These are phyloP conservation scores for Cybosia mesomella DNA, from an alignment of 2,888 invertebrate species.

Conservation along the genomic window DNA sequence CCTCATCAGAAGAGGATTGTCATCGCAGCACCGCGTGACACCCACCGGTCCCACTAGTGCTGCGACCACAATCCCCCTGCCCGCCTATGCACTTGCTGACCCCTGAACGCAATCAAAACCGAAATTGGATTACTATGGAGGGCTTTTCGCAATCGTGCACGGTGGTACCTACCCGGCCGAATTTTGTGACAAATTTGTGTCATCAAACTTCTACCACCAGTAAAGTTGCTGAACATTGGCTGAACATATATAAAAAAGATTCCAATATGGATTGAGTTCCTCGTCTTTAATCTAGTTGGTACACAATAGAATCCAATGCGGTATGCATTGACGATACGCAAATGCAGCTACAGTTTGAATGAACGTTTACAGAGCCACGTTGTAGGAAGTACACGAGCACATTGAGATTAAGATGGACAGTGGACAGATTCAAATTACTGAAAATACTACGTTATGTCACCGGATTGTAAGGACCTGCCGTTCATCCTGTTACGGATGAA, in stretches of 20 bases:
- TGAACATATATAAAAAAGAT: neutral
- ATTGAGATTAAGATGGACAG: slow-evolving; percentile 49
- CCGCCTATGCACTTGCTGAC: too few species aligned
- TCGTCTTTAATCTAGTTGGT: neutral
- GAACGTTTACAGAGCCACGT: slow-evolving; percentile 2
- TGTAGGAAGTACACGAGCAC: slow-evolving; percentile 31
- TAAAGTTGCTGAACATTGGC: neutral
- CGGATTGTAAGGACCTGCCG: slow-evolving; percentile 22
- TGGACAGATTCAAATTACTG: slow-evolving; percentile 46
- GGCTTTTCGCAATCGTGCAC: too few species aligned
- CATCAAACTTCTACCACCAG: too few species aligned
- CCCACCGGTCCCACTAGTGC: too few species aligned
- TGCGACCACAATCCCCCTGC: too few species aligned
- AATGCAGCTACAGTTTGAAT: slow-evolving; percentile 1
- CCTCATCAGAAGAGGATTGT: too few species aligned
- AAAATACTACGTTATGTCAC: slow-evolving; percentile 43
- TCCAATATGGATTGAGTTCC: neutral
- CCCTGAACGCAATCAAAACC: too few species aligned
- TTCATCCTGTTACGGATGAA: slow-evolving; percentile 23
- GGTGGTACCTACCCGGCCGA: too few species aligned
- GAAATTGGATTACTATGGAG: too few species aligned
- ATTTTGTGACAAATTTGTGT: too few species aligned
- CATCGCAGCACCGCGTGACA: too few species aligned
- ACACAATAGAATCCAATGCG: neutral
- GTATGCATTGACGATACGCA: neutral